Percentiles rank a stretch among this genome's conserved stretches.
phyloP scores from a whole-genome alignment of 2,888 invertebrate species.

The Tipula lateralis region DNA sequence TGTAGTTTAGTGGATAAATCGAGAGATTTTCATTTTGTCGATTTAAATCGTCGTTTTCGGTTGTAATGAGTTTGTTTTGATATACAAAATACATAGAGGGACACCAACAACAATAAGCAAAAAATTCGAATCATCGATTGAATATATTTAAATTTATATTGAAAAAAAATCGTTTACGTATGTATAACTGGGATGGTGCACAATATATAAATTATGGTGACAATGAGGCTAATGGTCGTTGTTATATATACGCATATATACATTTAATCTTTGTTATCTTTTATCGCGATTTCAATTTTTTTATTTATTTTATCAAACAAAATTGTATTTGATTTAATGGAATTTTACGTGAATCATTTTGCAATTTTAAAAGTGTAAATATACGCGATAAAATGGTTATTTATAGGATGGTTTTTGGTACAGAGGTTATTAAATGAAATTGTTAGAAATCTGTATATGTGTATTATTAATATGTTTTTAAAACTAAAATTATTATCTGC shows the following conservation, averaged over 20 bases:
- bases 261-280: not conserved
- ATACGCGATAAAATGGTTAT: not conserved
- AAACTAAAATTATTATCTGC: no score
- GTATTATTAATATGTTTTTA: no score
- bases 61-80: slow-evolving; percentile 19
- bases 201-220: not conserved
- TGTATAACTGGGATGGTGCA: not conserved
- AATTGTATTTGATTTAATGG: not conserved
- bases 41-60: not conserved
- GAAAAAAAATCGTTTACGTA: not conserved
- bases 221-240: not conserved
- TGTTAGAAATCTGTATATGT: no score
- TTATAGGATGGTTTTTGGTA: not conserved
- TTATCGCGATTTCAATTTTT: not conserved
- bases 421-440: not conserved
- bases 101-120: not conserved
- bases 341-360: not conserved
- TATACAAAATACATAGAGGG: not conserved
- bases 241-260: not conserved
- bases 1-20: slow-evolving; percentile 24
- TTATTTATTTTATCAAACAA: not conserved
- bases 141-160: not conserved
- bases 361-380: not conserved
- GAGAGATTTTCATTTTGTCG: not conserved
- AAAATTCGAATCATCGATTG: not conserved